Base-by-base conservation (phyloP, 2,797 vertebrate genomes). In the Glyptemys insculpta region DNA sequence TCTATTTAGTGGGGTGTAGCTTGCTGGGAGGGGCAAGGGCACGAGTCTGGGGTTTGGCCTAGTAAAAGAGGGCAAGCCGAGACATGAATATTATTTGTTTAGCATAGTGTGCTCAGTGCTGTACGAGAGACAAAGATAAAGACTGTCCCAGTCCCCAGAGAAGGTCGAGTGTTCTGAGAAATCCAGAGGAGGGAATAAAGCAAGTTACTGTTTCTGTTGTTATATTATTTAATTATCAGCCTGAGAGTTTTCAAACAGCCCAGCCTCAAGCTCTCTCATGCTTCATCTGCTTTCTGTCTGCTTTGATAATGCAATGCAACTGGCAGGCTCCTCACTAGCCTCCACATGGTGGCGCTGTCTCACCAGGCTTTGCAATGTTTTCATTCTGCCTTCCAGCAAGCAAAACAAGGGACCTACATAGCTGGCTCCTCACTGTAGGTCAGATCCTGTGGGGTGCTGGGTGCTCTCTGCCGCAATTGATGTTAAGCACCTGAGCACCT, bases 291-390 rank as follows among this genome's bases (percentile, higher is more conserved):
- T 47, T 41, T 16, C 21, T 90, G 57, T 15, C 62, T 19, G 19
- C 65, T n/a, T n/a, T 37, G 65, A 68, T 68, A 37, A 37, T 21
- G 34, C 62, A 76, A 29, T 76, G 74, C 25, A 44, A 27, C 44
- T 78, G 7, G 14, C 74, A 78, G 47, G 14, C 6, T 29, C 44
- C 41, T 76, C 12, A 5, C 0, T 1, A 81, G 82, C 44, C 89
- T 92, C 95, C 93, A 95, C 37, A 0, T 95, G 92, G 62, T 95
- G 94, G 95, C 56, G 92, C 93, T 95, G 89, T 76, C 25, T 84
- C 37, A 56, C 29, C 65, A 92, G 12, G 85, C 54, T 83, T 91
- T 90, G 54, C 79, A 89, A 12, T 25, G 72, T 14, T 65, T 86
- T 53, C 19, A 29, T 37, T 5, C 41, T 34, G 31, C 85, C 31